These are phyloP conservation scores for Catonia carolina DNA, from an alignment of 2,888 invertebrate genomes.

Conservation along the genomic window DNA sequence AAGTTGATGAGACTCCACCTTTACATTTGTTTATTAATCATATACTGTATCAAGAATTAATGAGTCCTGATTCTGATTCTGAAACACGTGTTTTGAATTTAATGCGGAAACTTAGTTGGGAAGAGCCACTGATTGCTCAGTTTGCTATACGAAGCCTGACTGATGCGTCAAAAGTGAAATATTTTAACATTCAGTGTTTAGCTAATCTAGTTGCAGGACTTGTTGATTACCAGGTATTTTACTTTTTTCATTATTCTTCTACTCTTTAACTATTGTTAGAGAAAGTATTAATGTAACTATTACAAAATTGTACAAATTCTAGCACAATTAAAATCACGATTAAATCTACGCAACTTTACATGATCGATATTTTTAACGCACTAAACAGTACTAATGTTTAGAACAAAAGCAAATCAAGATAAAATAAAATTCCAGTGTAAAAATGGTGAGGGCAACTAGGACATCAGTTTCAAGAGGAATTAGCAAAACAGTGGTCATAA, in stretches of 20 bases:
- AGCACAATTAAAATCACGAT: no score
- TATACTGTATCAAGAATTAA: slow-evolving; percentile 26
- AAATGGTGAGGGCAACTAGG: no score
- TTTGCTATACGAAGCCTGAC: slow-evolving; percentile 83
- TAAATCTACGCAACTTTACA: no score
- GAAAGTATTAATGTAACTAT: not conserved
- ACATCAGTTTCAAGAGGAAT: no score
- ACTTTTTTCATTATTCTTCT: not conserved
- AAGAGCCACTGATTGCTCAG: slow-evolving; percentile 61
- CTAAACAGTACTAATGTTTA: no score
- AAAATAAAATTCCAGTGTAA: no score
- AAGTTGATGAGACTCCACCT: slow-evolving; percentile 58
- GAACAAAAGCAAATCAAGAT: no score
- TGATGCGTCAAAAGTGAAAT: slow-evolving; percentile 83
- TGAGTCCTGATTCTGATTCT: slow-evolving; percentile 39
- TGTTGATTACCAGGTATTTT: slow-evolving; percentile 65
- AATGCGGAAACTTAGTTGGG: slow-evolving; percentile 89
- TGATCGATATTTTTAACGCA: no score
- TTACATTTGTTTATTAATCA: slow-evolving; percentile 75
- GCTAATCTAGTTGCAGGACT: slow-evolving; percentile 87
- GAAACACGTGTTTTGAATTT: slow-evolving; percentile 77
- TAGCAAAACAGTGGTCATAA: no score
- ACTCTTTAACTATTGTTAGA: no score
- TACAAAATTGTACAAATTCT: no score
- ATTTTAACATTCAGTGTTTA: slow-evolving; percentile 79